Evolutionary conservation across 1,140 invertebrate genomes (phyloP), one percentile per base, ranked within the genome.

Genomic region (Antheraea pernyi): DNA sequence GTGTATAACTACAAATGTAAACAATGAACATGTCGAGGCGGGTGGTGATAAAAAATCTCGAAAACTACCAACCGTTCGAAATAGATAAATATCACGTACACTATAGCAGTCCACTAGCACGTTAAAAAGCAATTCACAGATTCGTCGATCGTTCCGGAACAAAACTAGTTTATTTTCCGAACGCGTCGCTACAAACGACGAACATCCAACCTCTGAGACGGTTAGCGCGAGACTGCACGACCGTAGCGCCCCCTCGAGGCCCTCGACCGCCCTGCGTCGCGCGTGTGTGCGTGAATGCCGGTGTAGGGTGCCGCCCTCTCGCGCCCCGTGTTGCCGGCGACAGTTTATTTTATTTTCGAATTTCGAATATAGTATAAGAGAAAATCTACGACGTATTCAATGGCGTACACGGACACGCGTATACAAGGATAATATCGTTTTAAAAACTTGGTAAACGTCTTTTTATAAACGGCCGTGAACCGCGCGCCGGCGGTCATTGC

Each of bases 101-200:
- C 76, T 84, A 81, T 84, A 85, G 84, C 80, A 81, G 83, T 89
- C 81, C 85, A 88, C 87, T 88, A 75, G 76, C 84, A 86, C 79
- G 82, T 77, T 68, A 81, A 76, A 70, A 77, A 71, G 73, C 68
- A 66, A 76, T 81, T 85, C 81, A 84, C 69, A 77, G 79, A 74
- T 76, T 68, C 72, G 71, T 81, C 80, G 77, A 77, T 83, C 75
- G 78, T 82, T 85, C 78, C 85, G 83, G 80, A 84, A 84, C 77
- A 81, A 85, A 88, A 91, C 88, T 88, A 89, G 85, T 89, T 89
- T 88, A 87, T 89, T 82, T 87, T 80, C 77, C 83, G 83, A 83
- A 82, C 73, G 79, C 77, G 78, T 81, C 63, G 71, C 67, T 75
- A 59, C 67, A 71, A 73, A 71, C 77, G 69, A 73, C 77, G 72